A percentile compares a stretch with the other conserved stretches of the same genome.
phyloP scores from a whole-genome alignment of 2,797 vertebrate genomes.

The Phoeniculus purpureus region DNA sequence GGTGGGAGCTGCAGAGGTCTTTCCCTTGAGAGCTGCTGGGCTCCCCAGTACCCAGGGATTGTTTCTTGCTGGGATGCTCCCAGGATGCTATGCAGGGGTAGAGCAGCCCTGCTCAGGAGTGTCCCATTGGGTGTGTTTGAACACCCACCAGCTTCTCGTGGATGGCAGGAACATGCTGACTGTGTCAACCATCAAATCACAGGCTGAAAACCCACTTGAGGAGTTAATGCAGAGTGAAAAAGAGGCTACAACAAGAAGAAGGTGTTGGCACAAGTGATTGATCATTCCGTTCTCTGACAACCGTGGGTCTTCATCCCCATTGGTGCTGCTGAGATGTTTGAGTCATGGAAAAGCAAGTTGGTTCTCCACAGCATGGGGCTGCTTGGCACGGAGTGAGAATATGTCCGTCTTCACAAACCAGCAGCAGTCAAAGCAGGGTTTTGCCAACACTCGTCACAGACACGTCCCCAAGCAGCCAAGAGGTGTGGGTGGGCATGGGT shows the following conservation, averaged over 20 bases:
- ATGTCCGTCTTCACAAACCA: neutral
- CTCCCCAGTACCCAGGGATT: neutral
- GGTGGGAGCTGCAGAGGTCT: neutral
- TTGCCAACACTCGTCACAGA: neutral
- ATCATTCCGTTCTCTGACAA: neutral
- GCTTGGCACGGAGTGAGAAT: rapidly evolving
- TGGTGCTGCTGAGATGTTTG: rapidly evolving
- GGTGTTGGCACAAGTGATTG: neutral
- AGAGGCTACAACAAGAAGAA: neutral
- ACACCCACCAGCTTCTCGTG: neutral
- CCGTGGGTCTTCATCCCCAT: neutral
- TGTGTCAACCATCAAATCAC: neutral
- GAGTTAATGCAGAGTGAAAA: neutral
- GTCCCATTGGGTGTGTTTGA: neutral
- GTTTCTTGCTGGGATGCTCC: neutral
- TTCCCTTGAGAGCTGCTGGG: neutral
- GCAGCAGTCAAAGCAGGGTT: neutral
- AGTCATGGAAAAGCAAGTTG: neutral
- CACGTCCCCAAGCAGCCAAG: neutral
- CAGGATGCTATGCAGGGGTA: neutral
- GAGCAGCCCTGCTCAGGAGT: neutral
- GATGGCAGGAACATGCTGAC: neutral
- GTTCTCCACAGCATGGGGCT: rapidly evolving
- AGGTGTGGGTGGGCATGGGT: neutral
- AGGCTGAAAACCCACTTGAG: neutral